These are phyloP conservation scores for Cyrtodaria siliqua DNA, from an alignment of 2,888 invertebrate genomes.

Conservation along the genomic window DNA sequence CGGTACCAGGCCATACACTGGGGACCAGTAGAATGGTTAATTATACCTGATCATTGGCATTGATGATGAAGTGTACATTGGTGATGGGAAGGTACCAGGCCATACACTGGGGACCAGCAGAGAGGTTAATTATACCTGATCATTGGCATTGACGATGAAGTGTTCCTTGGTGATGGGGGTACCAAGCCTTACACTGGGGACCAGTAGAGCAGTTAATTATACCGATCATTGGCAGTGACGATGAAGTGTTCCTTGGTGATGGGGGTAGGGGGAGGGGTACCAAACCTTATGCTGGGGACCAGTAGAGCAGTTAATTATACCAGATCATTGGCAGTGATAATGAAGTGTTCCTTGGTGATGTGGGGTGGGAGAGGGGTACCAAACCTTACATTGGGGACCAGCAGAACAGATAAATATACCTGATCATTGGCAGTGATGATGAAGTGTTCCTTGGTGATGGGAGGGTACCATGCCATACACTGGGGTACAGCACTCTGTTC, in stretches of 20 bases:
- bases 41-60: constrained; percentile 88
- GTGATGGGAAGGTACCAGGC: constrained; percentile 86
- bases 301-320: too few relatives aligned
- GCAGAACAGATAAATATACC: too few relatives aligned
- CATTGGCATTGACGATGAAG: constrained; percentile 89
- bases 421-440: constrained; percentile 89
- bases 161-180: constrained; percentile 86
- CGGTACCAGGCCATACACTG: constrained; percentile 87
- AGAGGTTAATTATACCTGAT: constrained; percentile 87
- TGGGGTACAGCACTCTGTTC: constrained; percentile 90
- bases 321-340: constrained; percentile 89
- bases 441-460: constrained; percentile 86
- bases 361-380: constrained; percentile 87
- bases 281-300: constrained; percentile 88
- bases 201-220: too few relatives aligned
- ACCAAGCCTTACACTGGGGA: constrained; percentile 88
- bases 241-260: constrained; percentile 87
- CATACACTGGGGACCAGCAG: constrained; percentile 88
- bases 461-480: constrained; percentile 87
- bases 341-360: constrained; percentile 86
- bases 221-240: constrained; percentile 89
- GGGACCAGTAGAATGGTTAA: constrained; percentile 89
- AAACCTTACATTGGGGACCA: constrained; percentile 88
- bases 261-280: constrained; percentile 87
- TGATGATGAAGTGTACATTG: constrained; percentile 87